phyloP scores from a whole-genome alignment of 1,140 invertebrate genomes.

The Dreissena rostriformis region DNA sequence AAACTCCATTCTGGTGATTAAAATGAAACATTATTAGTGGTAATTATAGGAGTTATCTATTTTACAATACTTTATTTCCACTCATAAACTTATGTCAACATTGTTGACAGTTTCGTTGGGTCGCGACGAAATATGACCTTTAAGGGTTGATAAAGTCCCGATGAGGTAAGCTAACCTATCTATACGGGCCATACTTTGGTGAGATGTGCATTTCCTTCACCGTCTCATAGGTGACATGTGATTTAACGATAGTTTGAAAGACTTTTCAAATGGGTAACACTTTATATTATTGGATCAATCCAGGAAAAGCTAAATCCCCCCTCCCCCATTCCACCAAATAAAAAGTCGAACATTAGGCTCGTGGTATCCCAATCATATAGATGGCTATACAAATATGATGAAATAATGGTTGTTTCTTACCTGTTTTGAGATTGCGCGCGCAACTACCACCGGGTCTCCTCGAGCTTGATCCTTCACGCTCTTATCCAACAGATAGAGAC shows the following conservation, averaged over 20 bases:
- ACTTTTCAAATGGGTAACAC: neutral
- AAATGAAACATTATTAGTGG: no score
- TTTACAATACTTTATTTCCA: no score
- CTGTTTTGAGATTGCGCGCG: neutral
- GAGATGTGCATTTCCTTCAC: no score
- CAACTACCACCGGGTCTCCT: slow-evolving; percentile 1
- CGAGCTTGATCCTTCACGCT: neutral
- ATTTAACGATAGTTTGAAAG: neutral
- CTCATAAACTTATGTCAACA: no score
- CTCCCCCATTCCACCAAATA: neutral
- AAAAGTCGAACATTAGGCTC: neutral
- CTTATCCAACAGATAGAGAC: neutral
- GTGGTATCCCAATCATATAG: neutral
- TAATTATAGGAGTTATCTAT: no score
- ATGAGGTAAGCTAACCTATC: no score
- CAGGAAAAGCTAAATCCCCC: neutral
- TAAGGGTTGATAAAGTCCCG: no score
- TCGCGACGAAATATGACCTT: no score
- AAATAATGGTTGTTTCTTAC: neutral
- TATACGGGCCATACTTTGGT: no score
- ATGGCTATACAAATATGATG: neutral
- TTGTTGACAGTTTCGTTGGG: no score
- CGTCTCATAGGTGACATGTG: no score
- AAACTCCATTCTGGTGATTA: no score
- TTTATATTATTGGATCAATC: neutral